Evolutionary conservation across 2,888 invertebrate genomes (phyloP).

Genomic region (Dromius quadrimaculatus): DNA sequence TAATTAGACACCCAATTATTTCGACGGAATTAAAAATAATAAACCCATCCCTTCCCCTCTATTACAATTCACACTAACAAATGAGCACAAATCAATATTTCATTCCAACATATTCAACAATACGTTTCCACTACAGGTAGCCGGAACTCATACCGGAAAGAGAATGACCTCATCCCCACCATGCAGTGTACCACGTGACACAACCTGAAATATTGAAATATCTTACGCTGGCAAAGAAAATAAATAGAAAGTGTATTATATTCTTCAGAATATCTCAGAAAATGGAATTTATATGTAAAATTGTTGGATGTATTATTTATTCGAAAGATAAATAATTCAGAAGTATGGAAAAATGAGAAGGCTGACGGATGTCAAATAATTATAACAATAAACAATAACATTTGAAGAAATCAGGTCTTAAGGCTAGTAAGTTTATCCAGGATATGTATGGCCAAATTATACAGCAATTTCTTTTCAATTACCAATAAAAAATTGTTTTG

Average conservation of each 20-base stretch:
- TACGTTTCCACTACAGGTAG: not conserved
- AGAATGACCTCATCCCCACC: not conserved
- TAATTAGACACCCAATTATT: too few relatives aligned
- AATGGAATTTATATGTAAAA: not conserved
- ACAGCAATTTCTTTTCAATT: too few relatives aligned
- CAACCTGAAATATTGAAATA: constrained; percentile 7
- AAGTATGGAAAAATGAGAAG: too few relatives aligned
- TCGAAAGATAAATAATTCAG: not conserved
- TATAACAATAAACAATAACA: too few relatives aligned
- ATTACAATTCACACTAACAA: too few relatives aligned
- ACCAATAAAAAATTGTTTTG: too few relatives aligned
- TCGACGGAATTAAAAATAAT: too few relatives aligned
- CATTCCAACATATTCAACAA: not conserved
- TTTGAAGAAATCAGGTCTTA: too few relatives aligned
- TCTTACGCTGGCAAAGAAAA: not conserved
- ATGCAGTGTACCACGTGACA: constrained; percentile 2
- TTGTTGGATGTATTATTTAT: not conserved
- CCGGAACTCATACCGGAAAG: not conserved
- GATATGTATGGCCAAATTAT: too few relatives aligned
- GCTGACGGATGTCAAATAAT: too few relatives aligned
- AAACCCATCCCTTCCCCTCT: too few relatives aligned
- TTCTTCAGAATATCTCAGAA: not conserved
- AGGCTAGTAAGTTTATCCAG: too few relatives aligned
- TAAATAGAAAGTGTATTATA: constrained; percentile 5
- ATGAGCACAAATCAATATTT: not conserved